Evolutionary conservation across 2,888 invertebrate species (phyloP), one percentile per base, ranked within the genome.

Genomic region (Cyclophora punctaria): DNA sequence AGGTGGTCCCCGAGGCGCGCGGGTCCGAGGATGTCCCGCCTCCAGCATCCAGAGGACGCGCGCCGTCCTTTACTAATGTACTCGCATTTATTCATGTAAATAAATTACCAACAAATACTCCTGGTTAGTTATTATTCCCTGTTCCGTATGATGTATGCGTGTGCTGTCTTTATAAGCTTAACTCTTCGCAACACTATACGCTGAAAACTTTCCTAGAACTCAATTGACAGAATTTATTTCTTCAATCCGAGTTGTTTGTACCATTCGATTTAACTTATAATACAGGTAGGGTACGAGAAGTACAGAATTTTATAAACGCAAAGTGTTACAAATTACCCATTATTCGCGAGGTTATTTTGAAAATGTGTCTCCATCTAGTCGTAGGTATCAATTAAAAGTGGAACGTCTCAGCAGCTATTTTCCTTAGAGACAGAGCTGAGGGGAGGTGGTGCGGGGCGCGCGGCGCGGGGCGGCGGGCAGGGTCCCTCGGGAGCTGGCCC

Each of bases 401-500:
- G 73, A 78, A 76, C 75, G 78, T 81, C 79, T 83, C 75, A 75
- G 77, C 78, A 79, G 78, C 70, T 75, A 76, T 81, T 80, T 81
- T 77, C 79, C 76, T 78, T 71, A 65, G 80, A 77, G 80, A 79
- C 69, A 58, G 66, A 53, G 57, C 59, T 50, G 51, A 48, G 56
- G 49, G 51, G 54, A 55, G 64, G 50, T 61, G 51, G 62, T 53
- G 46, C 51, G 52, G 55, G 52, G 60, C 56, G 60, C 56, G 63
- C 51, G 58, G 55, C 48, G 60, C 51, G 59, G 53, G 45, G 58
- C 51, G 60, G 60, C 55, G 57, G 56, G 62, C 62, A 59, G 67
- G 62, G 64, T 79, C 87, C 76, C 83, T 7, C 4, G 85, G 77
- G 86, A 83, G 80, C 83, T 73, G 86, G 86, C 81, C 73, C 75